Percentiles rank a stretch among this genome's conserved stretches.
Conservation (phyloP, 35 echinoderm and acorn worm species). For the Hemicentrotus pulcherrimus region DNA sequence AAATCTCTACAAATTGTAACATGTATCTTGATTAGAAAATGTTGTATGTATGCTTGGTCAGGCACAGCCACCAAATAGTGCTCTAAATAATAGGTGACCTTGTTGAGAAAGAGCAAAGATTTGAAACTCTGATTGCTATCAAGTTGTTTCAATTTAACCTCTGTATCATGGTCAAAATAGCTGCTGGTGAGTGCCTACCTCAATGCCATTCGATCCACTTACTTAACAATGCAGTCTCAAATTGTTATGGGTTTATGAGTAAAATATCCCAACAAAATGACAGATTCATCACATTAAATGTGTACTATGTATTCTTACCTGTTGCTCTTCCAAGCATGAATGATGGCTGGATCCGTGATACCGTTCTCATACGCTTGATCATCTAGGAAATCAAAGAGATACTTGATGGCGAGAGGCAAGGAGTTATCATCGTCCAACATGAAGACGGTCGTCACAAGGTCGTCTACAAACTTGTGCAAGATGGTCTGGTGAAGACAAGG, state of each 20-base stretch:
- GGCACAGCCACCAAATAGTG: too few relatives aligned
- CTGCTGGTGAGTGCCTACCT: too few relatives aligned
- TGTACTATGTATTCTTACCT: conserved; percentile 56
- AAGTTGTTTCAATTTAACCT: too few relatives aligned
- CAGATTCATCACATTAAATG: neutral
- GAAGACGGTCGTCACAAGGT: conserved; percentile 92
- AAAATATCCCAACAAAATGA: neutral
- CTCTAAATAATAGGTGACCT: too few relatives aligned
- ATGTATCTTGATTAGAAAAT: neutral
- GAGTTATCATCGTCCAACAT: conserved; percentile 74
- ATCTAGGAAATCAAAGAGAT: conserved; percentile 98
- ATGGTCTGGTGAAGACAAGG: conserved; percentile 46
- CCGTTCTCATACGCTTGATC: conserved; percentile 83
- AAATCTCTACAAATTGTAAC: neutral
- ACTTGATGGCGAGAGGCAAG: conserved; percentile 91
- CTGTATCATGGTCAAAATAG: too few relatives aligned
- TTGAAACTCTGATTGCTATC: too few relatives aligned
- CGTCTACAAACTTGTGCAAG: conserved; percentile 94
- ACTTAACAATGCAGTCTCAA: too few relatives aligned
- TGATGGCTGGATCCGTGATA: conserved; percentile 85
- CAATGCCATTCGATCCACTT: too few relatives aligned
- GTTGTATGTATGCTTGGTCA: too few relatives aligned
- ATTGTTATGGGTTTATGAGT: neutral
- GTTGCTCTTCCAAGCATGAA: conserved; percentile 99
- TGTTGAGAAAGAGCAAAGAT: too few relatives aligned